Base-by-base conservation (phyloP, 2,888 invertebrate species). In the Formica aserva region DNA sequence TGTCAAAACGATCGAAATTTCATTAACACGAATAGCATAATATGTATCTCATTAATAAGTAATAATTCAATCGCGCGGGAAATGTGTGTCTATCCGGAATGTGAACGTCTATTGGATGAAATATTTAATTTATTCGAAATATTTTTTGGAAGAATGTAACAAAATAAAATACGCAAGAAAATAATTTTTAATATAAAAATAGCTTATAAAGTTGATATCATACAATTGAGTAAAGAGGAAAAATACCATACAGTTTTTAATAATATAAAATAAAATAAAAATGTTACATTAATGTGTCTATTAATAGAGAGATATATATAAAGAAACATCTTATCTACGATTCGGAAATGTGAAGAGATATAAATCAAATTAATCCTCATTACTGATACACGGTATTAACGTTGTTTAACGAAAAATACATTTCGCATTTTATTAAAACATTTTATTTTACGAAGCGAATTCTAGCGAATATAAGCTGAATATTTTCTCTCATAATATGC, bases 401-500 rank as follows among this genome's bases (percentile, higher is more conserved):
- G n/a, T 48, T 66, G 32, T 32, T 69, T 29, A 29, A 48, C 18
- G 18, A 67, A 48, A 48, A 69, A 13, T 69, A 32, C 15, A 41
- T 32, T 78, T 69, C n/a, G 11, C 57, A 45, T 78, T 60, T 60
- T 72, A 45, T 60, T 41, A 60, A 77, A 77, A 60, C n/a, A 22
- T 80, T 80, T 45, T n/a, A 18, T 71, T 60, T 6, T 4, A 32
- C 18, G 32, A 11, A 57, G n/a, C 22, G n/a, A 71, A 41, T 69
- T 57, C 32, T 22, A 11, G 72, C 57, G 35, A 69, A 57, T 41
- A 35, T 41, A 15, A 13, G 32, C 72, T 60, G 35, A 22, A 60
- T 80, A 45, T 72, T 80, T 72, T 69, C 78, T 6, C 45, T 71
- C 71, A 18, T 71, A 57, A 71, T 57, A 41, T 57, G 57, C 78